These are phyloP conservation scores for Altica lythri DNA, from an alignment of 2,888 invertebrate genomes.

Conservation along the genomic window DNA sequence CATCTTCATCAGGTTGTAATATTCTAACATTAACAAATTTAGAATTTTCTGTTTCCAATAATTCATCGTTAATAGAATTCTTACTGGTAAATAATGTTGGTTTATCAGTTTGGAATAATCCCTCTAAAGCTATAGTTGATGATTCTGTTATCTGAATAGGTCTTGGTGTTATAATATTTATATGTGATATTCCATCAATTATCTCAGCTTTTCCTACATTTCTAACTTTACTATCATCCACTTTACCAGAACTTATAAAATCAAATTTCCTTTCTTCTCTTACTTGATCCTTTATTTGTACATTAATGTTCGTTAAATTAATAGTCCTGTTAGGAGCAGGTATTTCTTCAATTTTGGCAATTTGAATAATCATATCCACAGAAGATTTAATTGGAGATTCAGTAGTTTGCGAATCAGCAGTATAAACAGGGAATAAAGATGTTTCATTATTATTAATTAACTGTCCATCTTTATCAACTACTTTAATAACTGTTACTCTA, in stretches of 20 bases:
- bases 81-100: constrained; percentile 43
- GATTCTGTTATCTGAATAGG: constrained; percentile 59
- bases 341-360: constrained; percentile 41
- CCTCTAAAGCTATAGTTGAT: constrained; percentile 71
- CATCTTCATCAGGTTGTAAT: constrained; percentile 45
- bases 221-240: constrained; percentile 49
- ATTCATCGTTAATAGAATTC: constrained; percentile 46
- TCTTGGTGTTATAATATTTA: constrained; percentile 52
- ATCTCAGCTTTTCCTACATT: constrained; percentile 51
- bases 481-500: constrained; percentile 69
- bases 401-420: constrained; percentile 5
- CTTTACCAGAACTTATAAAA: constrained; percentile 55
- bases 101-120: constrained; percentile 65
- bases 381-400: constrained; percentile 28
- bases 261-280: constrained; percentile 49
- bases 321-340: constrained; percentile 31
- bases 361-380: constrained; percentile 30
- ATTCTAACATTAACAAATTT: constrained; percentile 53
- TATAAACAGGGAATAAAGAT: constrained; percentile 22
- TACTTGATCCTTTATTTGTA: constrained; percentile 23
- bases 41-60: constrained; percentile 53
- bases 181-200: constrained; percentile 52
- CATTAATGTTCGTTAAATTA: constrained; percentile 36
- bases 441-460: constrained; percentile 37
- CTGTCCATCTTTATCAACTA: constrained; percentile 62